phyloP scores from a whole-genome alignment of 2,113 vertebrate species.

The Gambusia affinis region DNA sequence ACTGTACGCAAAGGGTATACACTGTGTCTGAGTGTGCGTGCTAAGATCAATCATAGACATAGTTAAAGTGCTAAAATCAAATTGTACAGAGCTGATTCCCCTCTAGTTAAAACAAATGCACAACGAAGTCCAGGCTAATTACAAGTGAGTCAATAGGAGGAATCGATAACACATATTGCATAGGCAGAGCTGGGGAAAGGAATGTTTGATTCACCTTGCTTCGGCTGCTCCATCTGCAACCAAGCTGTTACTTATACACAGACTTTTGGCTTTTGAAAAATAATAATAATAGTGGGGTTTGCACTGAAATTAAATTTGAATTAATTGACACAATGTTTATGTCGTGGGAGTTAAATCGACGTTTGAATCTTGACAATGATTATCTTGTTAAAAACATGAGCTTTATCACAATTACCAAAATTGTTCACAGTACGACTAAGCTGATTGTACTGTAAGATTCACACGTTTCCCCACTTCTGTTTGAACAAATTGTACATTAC shows the following conservation, averaged over 20 bases:
- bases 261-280: background rate
- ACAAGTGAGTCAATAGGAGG: constrained; percentile 11
- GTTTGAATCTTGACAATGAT: background rate
- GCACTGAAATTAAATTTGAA: background rate
- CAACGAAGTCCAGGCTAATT: constrained; percentile 4
- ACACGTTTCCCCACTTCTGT: background rate
- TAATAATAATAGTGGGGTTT: background rate
- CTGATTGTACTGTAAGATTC: constrained; percentile 1
- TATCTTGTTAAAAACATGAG: background rate
- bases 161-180: constrained; percentile 54
- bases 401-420: background rate
- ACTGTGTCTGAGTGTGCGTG: constrained; percentile 20
- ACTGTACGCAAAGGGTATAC: constrained; percentile 22
- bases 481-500: constrained; percentile 22
- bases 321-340: background rate
- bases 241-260: background rate
- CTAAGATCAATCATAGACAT: constrained; percentile 18
- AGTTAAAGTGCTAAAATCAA: constrained; percentile 67
- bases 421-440: constrained; percentile 17
- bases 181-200: constrained; percentile 45
- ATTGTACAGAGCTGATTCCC: constrained; percentile 28
- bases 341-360: no score
- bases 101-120: constrained; percentile 31
- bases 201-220: background rate
- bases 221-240: background rate